Percentiles rank a stretch among this genome's conserved stretches.
Evolutionary conservation across 1,140 invertebrate genomes (phyloP).

Genomic region (Orius insidiosus): DNA sequence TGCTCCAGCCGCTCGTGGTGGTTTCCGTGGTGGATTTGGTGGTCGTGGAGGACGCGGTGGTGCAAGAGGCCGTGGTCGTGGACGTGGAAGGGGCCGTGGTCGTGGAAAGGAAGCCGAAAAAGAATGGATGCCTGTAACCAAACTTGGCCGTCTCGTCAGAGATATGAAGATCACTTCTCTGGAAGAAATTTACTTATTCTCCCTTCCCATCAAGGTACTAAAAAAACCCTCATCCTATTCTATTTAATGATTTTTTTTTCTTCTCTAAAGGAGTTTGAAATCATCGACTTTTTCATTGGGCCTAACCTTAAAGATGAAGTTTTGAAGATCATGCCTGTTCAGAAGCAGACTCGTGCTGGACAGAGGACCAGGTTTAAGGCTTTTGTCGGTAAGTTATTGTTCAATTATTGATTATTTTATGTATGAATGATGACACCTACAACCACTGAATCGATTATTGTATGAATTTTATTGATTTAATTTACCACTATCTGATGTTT

Average conservation of each 20-base stretch:
- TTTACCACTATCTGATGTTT: conserved; percentile 8
- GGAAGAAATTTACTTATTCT: conserved; percentile 99
- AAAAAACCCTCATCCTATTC: background rate
- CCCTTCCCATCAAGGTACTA: conserved; percentile 83
- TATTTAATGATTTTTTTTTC: conserved; percentile 1
- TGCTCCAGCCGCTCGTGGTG: conserved; percentile 85
- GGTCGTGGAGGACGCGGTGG: conserved; percentile 65
- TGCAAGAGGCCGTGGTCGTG: conserved; percentile 58
- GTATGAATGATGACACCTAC: background rate
- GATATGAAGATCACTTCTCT: conserved; percentile 90
- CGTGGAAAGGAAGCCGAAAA: conserved; percentile 91
- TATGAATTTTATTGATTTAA: conserved; percentile 1
- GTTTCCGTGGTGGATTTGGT: conserved; percentile 83
- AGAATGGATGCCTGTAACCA: conserved; percentile 97
- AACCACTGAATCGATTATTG: conserved; percentile 3
- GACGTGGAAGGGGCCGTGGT: conserved; percentile 65
- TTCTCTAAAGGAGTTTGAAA: conserved; percentile 97
- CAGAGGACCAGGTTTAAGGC: conserved; percentile 97
- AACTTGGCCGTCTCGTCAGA: conserved; percentile 88
- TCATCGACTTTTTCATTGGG: conserved; percentile 95
- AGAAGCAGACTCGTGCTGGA: conserved; percentile 99
- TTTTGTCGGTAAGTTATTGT: conserved; percentile 26
- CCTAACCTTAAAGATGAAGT: conserved; percentile 88
- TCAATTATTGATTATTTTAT: conserved; percentile 13
- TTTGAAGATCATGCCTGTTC: conserved; percentile 98